These are phyloP conservation scores for Loripinus fragilis DNA, from an alignment of 2,888 invertebrate genomes.

Conservation along the genomic window DNA sequence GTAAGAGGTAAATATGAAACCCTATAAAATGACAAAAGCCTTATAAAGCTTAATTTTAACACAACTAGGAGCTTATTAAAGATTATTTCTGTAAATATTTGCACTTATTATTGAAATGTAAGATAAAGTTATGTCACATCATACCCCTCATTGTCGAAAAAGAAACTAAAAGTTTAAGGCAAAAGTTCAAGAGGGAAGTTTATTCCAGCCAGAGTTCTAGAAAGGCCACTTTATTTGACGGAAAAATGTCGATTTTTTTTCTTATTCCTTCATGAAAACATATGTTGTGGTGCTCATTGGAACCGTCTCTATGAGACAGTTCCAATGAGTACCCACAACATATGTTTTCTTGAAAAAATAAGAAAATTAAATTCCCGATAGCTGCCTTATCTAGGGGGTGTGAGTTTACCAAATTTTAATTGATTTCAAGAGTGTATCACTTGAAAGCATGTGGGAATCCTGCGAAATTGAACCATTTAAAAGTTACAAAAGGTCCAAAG, in stretches of 20 bases:
- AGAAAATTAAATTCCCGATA: no score
- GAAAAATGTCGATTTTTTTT: no score
- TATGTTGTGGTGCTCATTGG: no score
- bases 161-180: background rate
- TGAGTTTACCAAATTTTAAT: background rate
- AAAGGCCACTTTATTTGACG: no score
- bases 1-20: no score
- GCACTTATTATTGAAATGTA: background rate
- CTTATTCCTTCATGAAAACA: no score
- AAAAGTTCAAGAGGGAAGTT: background rate
- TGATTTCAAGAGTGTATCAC: background rate
- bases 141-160: background rate
- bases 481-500: background rate
- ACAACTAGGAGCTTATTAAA: background rate
- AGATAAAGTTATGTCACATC: background rate
- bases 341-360: no score
- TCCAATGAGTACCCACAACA: no score
- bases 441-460: background rate
- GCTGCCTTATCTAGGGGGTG: no score
- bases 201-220: no score
- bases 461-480: background rate
- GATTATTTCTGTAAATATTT: slow-evolving; percentile 1
- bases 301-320: no score
- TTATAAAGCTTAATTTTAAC: background rate
- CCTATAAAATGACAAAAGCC: background rate